Base-by-base conservation (phyloP, 2,797 vertebrate species). In the Antennarius maculatus region DNA sequence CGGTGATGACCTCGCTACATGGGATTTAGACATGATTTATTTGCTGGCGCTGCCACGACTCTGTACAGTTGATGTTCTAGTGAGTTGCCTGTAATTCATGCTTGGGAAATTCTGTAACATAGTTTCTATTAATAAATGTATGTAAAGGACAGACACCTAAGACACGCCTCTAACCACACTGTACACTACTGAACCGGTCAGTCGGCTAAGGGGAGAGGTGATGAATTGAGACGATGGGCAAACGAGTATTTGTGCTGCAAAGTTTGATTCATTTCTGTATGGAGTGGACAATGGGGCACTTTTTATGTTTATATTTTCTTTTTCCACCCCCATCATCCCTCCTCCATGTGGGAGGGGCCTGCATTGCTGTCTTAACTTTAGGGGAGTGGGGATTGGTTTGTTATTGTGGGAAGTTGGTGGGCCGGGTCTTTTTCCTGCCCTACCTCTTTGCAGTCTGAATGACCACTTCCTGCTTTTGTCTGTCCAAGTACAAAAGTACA, bases 401-500 rank as follows among this genome's bases (percentile, higher is more conserved):
- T 75, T 82, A 66, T 80, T 51, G 64, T 81, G 69, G 77, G 65
- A 72, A 75, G 72, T 80, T 49, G 69, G 79, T 65, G 75, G 69
- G 71, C 76, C 65, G 76, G 81, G 76, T 74, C 66, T 75, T 79
- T 70, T 68, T 78, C 78, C 82, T 69, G 81, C 83, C 81, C 79
- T 67, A 69, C 74, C 76, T 84, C 74, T 79, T 83, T 78, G 71
- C 83, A 80, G 80, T 88, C 77, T 60, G 79, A 90, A 81, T 90
- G 89, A 90, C 89, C 90, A 94, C 92, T 90, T 93, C 86, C 87
- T 92, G 93, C 95, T 94, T 93, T 83, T 88, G 92, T 93, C 91
- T 93, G 92, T 94, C 81, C 91, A 87, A 90, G 88, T 86, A 79
- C 77, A 87, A 86, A 86, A 92, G 93, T 96, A 97, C 95, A 97